These are phyloP conservation scores for Leucoptera coffeella DNA, from an alignment of 2,888 invertebrate species.

Conservation along the genomic window DNA sequence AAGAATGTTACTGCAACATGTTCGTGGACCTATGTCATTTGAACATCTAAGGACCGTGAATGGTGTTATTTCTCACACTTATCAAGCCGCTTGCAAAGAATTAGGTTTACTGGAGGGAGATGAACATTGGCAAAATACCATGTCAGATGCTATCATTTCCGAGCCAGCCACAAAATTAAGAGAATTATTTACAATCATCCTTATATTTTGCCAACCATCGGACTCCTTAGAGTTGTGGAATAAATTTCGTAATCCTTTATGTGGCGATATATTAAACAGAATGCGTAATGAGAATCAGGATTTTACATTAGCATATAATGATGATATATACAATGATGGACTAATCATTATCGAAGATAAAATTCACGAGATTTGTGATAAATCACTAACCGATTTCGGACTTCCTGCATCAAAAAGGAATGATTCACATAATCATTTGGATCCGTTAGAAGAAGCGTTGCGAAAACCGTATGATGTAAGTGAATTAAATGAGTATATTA, in stretches of 20 bases:
- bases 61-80: too few relatives aligned
- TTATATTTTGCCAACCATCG: too few relatives aligned
- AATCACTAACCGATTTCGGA: constrained; percentile 2
- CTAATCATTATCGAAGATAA: constrained; percentile 2
- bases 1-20: too few relatives aligned
- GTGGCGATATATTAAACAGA: constrained; percentile 4
- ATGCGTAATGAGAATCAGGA: constrained; percentile 1
- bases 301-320: constrained; percentile 1
- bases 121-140: too few relatives aligned
- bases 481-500: constrained; percentile 7
- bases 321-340: neutral
- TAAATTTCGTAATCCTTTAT: constrained; percentile 4
- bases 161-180: too few relatives aligned
- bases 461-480: too few relatives aligned
- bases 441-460: constrained; percentile 8
- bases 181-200: too few relatives aligned
- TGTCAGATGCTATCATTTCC: too few relatives aligned
- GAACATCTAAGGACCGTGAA: too few relatives aligned
- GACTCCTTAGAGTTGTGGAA: constrained; percentile 4
- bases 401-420: constrained; percentile 1
- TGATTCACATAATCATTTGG: constrained; percentile 6
- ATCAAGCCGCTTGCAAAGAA: too few relatives aligned
- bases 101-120: too few relatives aligned
- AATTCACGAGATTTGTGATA: constrained; percentile 1
- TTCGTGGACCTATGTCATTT: too few relatives aligned